Evolutionary conservation across 2,113 vertebrate genomes (phyloP), one percentile per base, ranked within the genome.

Genomic region (Alligator sinensis): DNA sequence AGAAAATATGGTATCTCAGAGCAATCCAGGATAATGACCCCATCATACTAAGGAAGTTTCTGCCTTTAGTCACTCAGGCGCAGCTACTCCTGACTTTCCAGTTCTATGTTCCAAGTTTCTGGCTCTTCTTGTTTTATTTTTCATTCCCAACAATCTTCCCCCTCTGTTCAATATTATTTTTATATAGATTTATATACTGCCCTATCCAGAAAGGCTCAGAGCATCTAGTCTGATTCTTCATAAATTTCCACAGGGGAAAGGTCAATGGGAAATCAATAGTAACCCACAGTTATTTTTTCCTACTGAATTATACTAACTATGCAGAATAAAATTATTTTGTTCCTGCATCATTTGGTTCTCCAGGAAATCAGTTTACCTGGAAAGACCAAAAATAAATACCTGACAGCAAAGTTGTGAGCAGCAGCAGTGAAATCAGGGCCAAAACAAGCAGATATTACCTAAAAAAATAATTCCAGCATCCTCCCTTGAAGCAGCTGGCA

Each of bases 371-470:
- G 13, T 76, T 88, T 63, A 30, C 58, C 24, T 64, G 30, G 27
- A 34, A 58, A 70, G 77, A 14, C 82, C 85, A 75, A 82, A 91
- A 91, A 86, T 70, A 91, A 79, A 74, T 5, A 91, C 88, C 91
- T 88, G 84, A 28, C 66, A 0, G 17, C 12, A 63, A 63, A 90
- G 87, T 80, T 84, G 87, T 27, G 11, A 80, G 66, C 87, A 87
- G 77, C 47, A 66, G 59, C 63, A 59, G 27, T 59, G 34, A 30
- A 82, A 47, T 17, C 60, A 13, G 47, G 64, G 94, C 81, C 91
- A 93, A 92, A 95, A 75, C 77, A 94, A 93, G 88, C 88, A 88
- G 63, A 34, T 7, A 3, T 9, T n/a, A 24, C n/a, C 93, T 87
- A 64, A 58, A n/a, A 47, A 47, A 92, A 68, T 92, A 90, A 63